Evolutionary conservation across 2,888 invertebrate genomes (phyloP).

Genomic region (Heteropelma amictum): DNA sequence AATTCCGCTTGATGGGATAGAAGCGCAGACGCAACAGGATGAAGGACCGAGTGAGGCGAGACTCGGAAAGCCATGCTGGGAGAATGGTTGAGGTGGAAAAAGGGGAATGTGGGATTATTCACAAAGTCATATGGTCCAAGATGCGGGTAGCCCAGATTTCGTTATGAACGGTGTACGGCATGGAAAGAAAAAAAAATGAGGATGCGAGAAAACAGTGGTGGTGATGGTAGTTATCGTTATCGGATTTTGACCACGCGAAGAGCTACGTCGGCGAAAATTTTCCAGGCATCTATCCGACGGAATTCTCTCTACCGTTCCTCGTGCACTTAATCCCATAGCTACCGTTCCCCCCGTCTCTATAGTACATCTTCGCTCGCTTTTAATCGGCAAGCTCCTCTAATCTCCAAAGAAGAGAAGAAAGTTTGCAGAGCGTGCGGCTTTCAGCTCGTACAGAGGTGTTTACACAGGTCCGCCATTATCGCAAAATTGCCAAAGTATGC

Average conservation of each 20-base stretch:
- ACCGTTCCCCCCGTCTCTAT: conserved; percentile 12
- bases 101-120: conserved; percentile 50
- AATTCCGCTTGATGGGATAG: too few relatives aligned
- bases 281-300: conserved; percentile 11
- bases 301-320: conserved; percentile 20
- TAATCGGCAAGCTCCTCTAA: conserved; percentile 24
- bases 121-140: conserved; percentile 41
- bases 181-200: conserved; percentile 11
- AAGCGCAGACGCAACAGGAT: too few relatives aligned
- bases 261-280: conserved; percentile 46
- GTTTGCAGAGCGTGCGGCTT: conserved; percentile 15
- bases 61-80: background rate
- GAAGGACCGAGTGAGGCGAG: too few relatives aligned
- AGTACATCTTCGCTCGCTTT: conserved; percentile 14
- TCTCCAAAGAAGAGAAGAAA: conserved; percentile 14
- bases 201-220: conserved; percentile 22
- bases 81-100: background rate
- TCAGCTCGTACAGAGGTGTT: conserved; percentile 28
- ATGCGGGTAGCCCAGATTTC: conserved; percentile 16
- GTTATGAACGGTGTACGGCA: conserved; percentile 26
- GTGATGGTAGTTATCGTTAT: conserved; percentile 49
- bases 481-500: conserved; percentile 34
- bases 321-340: conserved; percentile 45
- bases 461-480: conserved; percentile 11
- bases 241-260: conserved; percentile 48